These are phyloP conservation scores for Channallabes apus DNA, from an alignment of 2,797 vertebrate genomes.

Conservation along the genomic window DNA sequence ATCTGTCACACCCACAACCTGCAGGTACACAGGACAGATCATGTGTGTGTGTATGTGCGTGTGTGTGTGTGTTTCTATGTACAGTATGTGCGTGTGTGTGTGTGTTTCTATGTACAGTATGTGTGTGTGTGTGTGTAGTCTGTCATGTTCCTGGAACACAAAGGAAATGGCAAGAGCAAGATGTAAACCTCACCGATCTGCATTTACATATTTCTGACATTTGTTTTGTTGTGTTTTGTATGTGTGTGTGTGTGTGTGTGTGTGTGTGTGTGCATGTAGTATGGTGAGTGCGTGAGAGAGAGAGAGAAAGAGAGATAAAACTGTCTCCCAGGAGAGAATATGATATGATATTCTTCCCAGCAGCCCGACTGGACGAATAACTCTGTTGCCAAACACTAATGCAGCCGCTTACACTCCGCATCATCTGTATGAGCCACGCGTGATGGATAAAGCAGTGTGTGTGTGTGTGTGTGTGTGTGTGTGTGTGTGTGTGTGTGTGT, in stretches of 20 bases:
- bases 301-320: neutral
- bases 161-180: neutral
- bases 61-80: too few relatives aligned
- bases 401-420: constrained; percentile 1
- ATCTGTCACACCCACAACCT: constrained; percentile 5
- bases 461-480: neutral
- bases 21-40: constrained; percentile 2
- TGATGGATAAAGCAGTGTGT: neutral
- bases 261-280: neutral
- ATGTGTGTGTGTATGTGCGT: constrained; percentile 25
- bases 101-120: too few relatives aligned
- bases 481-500: neutral
- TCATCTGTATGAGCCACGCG: neutral
- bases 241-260: constrained; percentile 2
- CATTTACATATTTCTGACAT: constrained; percentile 3
- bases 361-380: constrained; percentile 35
- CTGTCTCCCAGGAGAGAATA: constrained; percentile 35
- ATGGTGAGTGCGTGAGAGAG: neutral
- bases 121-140: constrained; percentile 23
- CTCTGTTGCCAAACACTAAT: constrained; percentile 39
- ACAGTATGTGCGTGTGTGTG: constrained; percentile 28
- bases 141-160: constrained; percentile 10
- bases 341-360: constrained; percentile 52
- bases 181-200: neutral
- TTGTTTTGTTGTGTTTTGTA: neutral